Base-by-base conservation (phyloP, 2,113 vertebrate genomes). In the Sigmodon hispidus region DNA sequence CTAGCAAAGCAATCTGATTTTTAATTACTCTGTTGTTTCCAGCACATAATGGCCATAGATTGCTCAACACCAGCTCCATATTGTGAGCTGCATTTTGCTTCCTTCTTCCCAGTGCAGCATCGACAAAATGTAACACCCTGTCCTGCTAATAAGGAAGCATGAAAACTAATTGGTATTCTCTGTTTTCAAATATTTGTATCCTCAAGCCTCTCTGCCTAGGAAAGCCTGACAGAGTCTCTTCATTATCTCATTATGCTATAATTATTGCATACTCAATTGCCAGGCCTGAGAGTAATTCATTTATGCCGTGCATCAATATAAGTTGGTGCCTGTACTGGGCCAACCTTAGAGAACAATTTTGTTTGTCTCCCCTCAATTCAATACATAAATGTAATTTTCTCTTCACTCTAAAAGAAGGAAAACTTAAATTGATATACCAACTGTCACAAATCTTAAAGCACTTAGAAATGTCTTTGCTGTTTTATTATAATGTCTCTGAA, bases 91-190 rank as follows among this genome's bases (percentile, higher is more conserved):
- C 85, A 55, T 86, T 92, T 84, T 89, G 29, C 81, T 92, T 88
- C 50, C 81, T 84, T 96, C 57, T 17, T 93, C 87, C 94, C 96
- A 96, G 50, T 1, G 0, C 5, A 93, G 89, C 97, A 96, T 81
- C 84, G 84, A 96, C 93, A 91, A 97, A 97, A 69, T 92, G 40
- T 89, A 96, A 92, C 79, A 89, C 93, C 97, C 94, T 31, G 5
- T 43, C 95, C 91, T 95, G 19, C 90, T 97, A 96, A 93, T 70
- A 91, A 94, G 96, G 70, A 93, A 96, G 92, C 80, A 26, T 50
- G 97, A 93, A 98, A 98, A 95, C 87, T 98, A 98, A 98, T 98
- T 98, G 96, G 52, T 96, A 97, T 97, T 98, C 97, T 97, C 94
- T 96, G 65, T 97, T 98, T 98, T 97, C 97, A 96, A 95, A 94